Percentiles rank a stretch among this genome's conserved stretches.
These are phyloP conservation scores for Trissolcus basalis DNA, from an alignment of 1,140 invertebrate genomes.

Conservation along the genomic window DNA sequence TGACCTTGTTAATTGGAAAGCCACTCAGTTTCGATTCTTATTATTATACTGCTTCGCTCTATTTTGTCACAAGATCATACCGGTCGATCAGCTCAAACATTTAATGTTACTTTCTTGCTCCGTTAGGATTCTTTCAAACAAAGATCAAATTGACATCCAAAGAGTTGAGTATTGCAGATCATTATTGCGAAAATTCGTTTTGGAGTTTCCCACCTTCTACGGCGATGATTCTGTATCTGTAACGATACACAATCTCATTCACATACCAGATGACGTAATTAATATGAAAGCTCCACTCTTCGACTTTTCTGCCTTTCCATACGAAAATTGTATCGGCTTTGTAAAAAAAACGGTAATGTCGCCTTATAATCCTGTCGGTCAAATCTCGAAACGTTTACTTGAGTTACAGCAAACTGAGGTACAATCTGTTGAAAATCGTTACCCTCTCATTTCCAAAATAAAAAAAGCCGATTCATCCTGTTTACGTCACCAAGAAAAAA, in stretches of 20 bases:
- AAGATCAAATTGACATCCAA: slow-evolving; percentile 6
- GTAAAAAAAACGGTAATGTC: slow-evolving; percentile 11
- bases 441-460: slow-evolving; percentile 9
- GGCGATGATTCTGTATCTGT: slow-evolving; percentile 1
- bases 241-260: slow-evolving; percentile 17
- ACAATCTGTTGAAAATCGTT: slow-evolving; percentile 6
- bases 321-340: slow-evolving; percentile 14
- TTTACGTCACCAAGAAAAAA: neutral
- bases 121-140: slow-evolving; percentile 7
- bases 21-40: no score
- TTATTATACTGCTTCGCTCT: slow-evolving; percentile 8
- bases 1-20: slow-evolving; percentile 38
- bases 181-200: slow-evolving; percentile 17
- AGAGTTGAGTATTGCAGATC: slow-evolving; percentile 13
- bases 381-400: slow-evolving; percentile 16
- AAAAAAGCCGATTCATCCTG: neutral
- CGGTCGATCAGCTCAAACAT: slow-evolving; percentile 15
- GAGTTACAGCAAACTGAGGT: slow-evolving; percentile 5
- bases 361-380: slow-evolving; percentile 11
- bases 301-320: slow-evolving; percentile 11
- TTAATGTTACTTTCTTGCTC: slow-evolving; percentile 21
- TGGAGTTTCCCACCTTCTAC: slow-evolving; percentile 1
- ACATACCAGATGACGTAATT: slow-evolving; percentile 16
- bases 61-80: slow-evolving; percentile 7
- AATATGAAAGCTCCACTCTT: slow-evolving; percentile 13